These are phyloP conservation scores for Aegithalos caudatus DNA, from an alignment of 2,113 vertebrate species.

Conservation along the genomic window DNA sequence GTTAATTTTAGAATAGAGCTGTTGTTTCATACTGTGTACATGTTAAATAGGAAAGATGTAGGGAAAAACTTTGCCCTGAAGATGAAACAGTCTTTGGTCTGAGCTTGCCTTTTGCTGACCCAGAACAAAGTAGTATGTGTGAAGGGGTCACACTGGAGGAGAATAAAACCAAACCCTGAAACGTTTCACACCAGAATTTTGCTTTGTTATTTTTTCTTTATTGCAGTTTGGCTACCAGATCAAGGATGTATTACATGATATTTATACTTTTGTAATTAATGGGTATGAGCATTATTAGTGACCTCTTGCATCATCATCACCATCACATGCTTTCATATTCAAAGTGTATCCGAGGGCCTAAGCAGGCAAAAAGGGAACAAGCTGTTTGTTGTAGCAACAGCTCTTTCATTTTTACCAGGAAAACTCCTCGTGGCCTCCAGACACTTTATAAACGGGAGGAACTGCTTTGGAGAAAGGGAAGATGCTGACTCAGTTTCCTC, in stretches of 20 bases:
- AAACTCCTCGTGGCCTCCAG: neutral
- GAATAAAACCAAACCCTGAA: neutral
- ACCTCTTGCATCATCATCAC: constrained; percentile 3
- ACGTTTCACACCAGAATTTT: neutral
- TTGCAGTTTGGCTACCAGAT: neutral
- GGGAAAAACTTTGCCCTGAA: neutral
- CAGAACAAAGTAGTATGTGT: neutral
- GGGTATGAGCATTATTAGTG: neutral
- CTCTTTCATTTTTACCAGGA: neutral
- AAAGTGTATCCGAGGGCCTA: neutral
- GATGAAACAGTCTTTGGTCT: neutral
- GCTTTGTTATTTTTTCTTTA: neutral
- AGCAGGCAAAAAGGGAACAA: neutral
- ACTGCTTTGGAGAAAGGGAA: neutral
- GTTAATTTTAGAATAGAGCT: neutral
- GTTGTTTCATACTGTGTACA: neutral
- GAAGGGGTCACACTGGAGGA: neutral
- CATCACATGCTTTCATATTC: neutral
- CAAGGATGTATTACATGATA: neutral
- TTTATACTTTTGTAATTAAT: constrained; percentile 10
- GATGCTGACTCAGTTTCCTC: constrained; percentile 32
- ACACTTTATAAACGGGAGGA: neutral
- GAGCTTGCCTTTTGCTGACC: neutral
- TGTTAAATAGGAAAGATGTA: neutral
- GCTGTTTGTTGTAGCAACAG: constrained; percentile 40